Evolutionary conservation across 2,888 invertebrate species (phyloP).

Genomic region (Auanema sp.): DNA sequence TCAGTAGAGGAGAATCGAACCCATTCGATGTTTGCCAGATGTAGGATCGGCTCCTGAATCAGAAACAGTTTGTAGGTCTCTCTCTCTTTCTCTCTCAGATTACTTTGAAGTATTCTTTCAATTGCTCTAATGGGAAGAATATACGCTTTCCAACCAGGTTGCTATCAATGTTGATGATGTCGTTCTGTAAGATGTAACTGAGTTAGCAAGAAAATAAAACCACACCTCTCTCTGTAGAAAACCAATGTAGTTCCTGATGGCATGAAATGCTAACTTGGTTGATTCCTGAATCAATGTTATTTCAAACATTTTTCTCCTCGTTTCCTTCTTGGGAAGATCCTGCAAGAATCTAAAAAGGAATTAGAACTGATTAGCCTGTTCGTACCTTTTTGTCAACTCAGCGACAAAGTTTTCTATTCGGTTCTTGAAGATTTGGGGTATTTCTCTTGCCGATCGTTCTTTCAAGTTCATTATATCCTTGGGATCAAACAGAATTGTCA

Average conservation of each 20-base stretch:
- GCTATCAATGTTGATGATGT: no score
- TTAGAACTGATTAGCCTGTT: not conserved
- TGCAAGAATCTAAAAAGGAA: conserved; percentile 25
- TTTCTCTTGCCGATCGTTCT: not conserved
- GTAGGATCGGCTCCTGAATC: not conserved
- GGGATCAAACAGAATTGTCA: not conserved
- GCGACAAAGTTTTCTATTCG: not conserved
- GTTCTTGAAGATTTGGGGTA: not conserved
- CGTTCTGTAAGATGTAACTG: no score
- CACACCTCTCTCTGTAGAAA: no score
- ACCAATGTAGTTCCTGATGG: conserved; percentile 23
- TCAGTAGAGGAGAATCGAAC: conserved; percentile 12
- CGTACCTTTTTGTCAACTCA: not conserved
- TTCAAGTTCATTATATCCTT: not conserved
- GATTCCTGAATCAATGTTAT: conserved; percentile 37
- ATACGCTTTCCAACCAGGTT: no score
- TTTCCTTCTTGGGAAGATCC: conserved; percentile 26
- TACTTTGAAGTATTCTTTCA: not conserved
- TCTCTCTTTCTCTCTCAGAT: no score
- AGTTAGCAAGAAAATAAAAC: no score
- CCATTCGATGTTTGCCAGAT: conserved; percentile 8
- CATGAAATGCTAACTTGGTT: conserved; percentile 33
- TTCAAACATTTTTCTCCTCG: conserved; percentile 29
- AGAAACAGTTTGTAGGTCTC: no score
- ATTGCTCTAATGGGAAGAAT: no score